These are phyloP conservation scores for Pterois miles DNA, from an alignment of 2,797 vertebrate species.

Conservation along the genomic window DNA sequence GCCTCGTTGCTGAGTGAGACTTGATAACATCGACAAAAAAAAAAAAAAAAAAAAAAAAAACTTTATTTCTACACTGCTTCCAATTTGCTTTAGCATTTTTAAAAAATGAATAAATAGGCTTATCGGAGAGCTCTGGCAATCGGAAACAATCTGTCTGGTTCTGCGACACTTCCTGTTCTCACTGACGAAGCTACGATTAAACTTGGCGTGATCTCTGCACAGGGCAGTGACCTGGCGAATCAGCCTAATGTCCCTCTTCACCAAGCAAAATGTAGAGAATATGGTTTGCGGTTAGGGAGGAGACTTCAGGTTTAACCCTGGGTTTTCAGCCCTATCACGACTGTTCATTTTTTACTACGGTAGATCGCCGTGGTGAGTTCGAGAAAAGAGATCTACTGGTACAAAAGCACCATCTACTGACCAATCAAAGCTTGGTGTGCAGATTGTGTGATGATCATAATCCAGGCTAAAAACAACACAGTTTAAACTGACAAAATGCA, in stretches of 20 bases:
- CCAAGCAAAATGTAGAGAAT: not conserved
- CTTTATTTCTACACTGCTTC: slow-evolving; percentile 13
- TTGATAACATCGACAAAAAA: slow-evolving; percentile 35
- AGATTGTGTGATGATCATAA: too few species aligned
- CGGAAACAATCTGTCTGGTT: not conserved
- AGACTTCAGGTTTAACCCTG: too few species aligned
- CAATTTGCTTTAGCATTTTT: slow-evolving; percentile 18
- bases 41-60: slow-evolving; percentile 43
- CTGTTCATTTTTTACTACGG: too few species aligned
- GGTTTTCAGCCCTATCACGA: too few species aligned
- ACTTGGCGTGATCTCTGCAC: not conserved
- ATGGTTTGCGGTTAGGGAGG: too few species aligned
- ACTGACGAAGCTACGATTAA: slow-evolving; percentile 21
- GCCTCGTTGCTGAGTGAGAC: slow-evolving; percentile 31
- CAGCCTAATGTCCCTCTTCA: not conserved
- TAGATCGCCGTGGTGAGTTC: too few species aligned
- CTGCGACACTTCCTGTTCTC: not conserved
- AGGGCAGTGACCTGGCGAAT: not conserved
- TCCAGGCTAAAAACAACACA: too few species aligned
- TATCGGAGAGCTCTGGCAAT: slow-evolving; percentile 17
- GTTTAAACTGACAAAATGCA: too few species aligned
- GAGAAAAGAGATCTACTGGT: too few species aligned
- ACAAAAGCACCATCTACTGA: too few species aligned
- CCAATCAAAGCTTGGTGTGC: too few species aligned
- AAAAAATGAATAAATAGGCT: slow-evolving; percentile 8